Evolutionary conservation across 2,113 vertebrate species (phyloP), one percentile per base, ranked within the genome.

Genomic region (Choloepus hoffmanni): DNA sequence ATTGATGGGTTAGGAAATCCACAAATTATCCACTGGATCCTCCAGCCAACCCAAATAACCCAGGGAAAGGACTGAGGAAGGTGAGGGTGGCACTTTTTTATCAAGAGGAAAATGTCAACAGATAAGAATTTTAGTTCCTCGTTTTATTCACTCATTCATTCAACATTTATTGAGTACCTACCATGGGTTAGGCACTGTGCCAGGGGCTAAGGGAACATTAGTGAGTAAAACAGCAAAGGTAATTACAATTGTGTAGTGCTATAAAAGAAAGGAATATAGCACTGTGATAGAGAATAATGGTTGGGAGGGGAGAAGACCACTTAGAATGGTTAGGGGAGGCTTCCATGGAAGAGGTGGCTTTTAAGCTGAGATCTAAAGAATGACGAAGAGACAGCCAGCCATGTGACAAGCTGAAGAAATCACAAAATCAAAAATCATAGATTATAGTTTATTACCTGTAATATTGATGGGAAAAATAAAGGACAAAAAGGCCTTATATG

Each of bases 401-500:
- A 90, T 5, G 18, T 65, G 62, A 95, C 86, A 7, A 96, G 86
- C 13, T 85, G 55, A 33, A 67, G 40, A 94, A 78, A 89, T 94
- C 79, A 53, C 30, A 70, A 60, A 76, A 72, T 90, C 60, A 94
- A 65, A 26, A 77, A 30, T 60, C 43, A 76, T 48, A 87, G 21
- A 82, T 76, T 58, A 88, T 24, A 85, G 21, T 76, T 76, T 77
- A 92, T 45, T 95, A 43, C 60, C 63, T 95, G 19, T 85, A 36
- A 85, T n/a, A 77, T 11, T 84, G 33, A 77, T 89, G 36, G 81
- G 24, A 81, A 82, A 89, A 48, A 89, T 85, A 94, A 76, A 88
- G 36, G 10, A 72, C 40, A 73, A 77, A 93, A 89, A 85, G 48
- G 18, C n/a, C 85, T 81, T 89, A 48, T 50, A 40, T 70, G 16